Evolutionary conservation across 2,888 invertebrate genomes (phyloP).

Genomic region (Oscheius sp.): DNA sequence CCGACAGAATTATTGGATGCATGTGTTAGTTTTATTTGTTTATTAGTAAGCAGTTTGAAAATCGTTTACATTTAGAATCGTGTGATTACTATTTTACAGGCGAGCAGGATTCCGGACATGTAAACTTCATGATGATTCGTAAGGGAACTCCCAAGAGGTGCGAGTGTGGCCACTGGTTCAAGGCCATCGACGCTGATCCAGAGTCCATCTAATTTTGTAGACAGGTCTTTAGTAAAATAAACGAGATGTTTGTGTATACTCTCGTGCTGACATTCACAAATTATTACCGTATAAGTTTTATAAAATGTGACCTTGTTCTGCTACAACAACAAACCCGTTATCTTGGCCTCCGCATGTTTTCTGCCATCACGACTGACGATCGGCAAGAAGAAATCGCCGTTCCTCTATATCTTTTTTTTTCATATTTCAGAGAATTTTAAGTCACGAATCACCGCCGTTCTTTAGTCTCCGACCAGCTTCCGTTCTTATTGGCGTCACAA

Average conservation of each 20-base stretch:
- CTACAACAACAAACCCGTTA: conserved; percentile 24
- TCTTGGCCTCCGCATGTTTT: conserved; percentile 2
- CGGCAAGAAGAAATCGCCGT: not conserved
- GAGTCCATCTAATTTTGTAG: conserved; percentile 58
- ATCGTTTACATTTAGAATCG: not conserved
- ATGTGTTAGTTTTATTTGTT: conserved; percentile 77
- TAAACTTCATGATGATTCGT: conserved; percentile 95
- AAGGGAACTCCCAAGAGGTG: conserved; percentile 83
- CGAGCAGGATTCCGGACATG: conserved; percentile 87
- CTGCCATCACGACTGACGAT: not conserved
- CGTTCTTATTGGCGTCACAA: too few relatives aligned
- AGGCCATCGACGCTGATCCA: conserved; percentile 78
- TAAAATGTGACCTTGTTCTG: not conserved
- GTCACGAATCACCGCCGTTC: too few relatives aligned
- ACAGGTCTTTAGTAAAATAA: conserved; percentile 31
- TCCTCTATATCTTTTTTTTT: not conserved
- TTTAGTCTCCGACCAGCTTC: too few relatives aligned
- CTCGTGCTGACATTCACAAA: too few relatives aligned
- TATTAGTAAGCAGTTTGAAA: not conserved
- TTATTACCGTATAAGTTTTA: too few relatives aligned
- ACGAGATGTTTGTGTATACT: conserved; percentile 21
- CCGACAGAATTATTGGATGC: conserved; percentile 90
- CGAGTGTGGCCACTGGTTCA: conserved; percentile 87
- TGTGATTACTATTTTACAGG: conserved; percentile 70
- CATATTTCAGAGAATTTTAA: too few relatives aligned